These are phyloP conservation scores for Hypothenemus hampei DNA, from an alignment of 1,140 invertebrate species.

Conservation along the genomic window DNA sequence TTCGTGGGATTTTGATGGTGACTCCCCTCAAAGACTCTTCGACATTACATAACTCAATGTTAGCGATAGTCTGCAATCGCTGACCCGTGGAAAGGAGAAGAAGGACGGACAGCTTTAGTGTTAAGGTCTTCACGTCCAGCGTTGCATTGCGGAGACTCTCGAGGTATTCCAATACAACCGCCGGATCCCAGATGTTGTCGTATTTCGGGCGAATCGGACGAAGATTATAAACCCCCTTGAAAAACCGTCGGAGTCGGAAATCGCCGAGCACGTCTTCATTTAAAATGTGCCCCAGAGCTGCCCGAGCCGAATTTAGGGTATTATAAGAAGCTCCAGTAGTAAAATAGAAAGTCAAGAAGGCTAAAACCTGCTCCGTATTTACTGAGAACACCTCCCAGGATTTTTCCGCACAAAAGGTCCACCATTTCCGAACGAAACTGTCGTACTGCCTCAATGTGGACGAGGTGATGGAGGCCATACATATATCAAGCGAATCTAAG, in stretches of 20 bases:
- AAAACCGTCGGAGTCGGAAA: slow-evolving; percentile 5
- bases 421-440: slow-evolving; percentile 2
- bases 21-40: not conserved
- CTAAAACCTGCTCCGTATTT: not conserved
- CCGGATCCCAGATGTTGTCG: slow-evolving; percentile 8
- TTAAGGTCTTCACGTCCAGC: not conserved
- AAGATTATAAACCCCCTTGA: slow-evolving; percentile 13
- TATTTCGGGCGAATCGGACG: slow-evolving; percentile 11
- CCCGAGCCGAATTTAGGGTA: slow-evolving; percentile 9
- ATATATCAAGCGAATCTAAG: slow-evolving; percentile 4
- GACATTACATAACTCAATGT: slow-evolving; percentile 2
- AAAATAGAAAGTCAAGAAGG: slow-evolving; percentile 10
- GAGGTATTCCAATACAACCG: slow-evolving; percentile 1
- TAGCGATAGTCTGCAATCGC: slow-evolving; percentile 3
- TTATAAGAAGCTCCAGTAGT: slow-evolving; percentile 9
- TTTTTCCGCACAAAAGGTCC: slow-evolving; percentile 6
- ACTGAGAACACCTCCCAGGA: not conserved
- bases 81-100: not conserved
- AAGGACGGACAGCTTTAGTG: slow-evolving; percentile 4
- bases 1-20: slow-evolving; percentile 9
- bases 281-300: slow-evolving; percentile 1
- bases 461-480: not conserved
- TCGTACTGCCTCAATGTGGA: slow-evolving; percentile 3
- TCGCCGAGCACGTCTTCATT: not conserved
- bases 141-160: not conserved